A percentile compares a stretch with the other conserved stretches of the same genome.
Evolutionary conservation across 2,797 vertebrate species (phyloP).

Genomic region (Coreius guichenoti): DNA sequence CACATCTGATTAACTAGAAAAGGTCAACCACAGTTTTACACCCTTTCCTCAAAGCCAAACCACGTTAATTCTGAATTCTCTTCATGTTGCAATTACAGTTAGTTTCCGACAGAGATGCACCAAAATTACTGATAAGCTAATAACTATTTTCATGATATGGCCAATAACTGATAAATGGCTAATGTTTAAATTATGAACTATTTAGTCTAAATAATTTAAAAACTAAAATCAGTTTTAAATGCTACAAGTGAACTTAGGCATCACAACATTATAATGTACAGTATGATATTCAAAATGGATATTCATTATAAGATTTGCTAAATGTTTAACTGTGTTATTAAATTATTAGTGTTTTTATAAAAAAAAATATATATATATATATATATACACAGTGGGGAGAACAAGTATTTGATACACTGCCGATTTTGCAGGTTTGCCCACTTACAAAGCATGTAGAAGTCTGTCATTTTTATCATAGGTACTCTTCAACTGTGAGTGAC

Average conservation of each 20-base stretch:
- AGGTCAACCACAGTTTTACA: conserved; percentile 24
- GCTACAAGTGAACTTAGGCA: background rate
- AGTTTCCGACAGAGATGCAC: background rate
- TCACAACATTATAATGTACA: background rate
- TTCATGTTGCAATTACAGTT: background rate
- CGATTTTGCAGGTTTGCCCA: no score
- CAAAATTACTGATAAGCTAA: background rate
- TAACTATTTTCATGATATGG: background rate
- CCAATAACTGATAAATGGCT: background rate
- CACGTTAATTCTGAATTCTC: conserved; percentile 3
- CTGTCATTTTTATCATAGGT: no score
- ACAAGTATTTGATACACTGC: no score
- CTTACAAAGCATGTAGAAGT: no score
- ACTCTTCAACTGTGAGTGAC: no score
- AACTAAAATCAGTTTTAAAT: background rate
- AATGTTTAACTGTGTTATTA: background rate
- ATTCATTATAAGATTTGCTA: background rate
- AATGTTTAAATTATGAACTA: background rate
- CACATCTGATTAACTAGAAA: conserved; percentile 35
- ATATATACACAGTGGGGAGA: no score
- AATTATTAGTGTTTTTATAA: background rate
- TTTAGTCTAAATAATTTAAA: background rate
- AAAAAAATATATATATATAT: no score
- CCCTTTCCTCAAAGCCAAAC: background rate
- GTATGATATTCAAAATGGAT: background rate